phyloP scores from a whole-genome alignment of 2,888 invertebrate genomes.

The Anarsia innoxiella region DNA sequence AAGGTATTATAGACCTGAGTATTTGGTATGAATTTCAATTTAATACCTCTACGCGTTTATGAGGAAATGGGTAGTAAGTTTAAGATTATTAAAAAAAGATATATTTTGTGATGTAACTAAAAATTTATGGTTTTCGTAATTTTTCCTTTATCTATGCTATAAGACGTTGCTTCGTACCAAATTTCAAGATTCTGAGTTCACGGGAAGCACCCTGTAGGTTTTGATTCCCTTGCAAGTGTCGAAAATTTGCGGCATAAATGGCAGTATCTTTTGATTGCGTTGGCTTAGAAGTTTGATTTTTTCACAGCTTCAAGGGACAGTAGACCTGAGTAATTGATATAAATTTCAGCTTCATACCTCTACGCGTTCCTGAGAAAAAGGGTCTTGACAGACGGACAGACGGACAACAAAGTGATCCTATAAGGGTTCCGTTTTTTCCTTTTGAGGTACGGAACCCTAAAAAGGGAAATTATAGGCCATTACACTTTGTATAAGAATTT shows the following conservation, averaged over 20 bases:
- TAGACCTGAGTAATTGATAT: neutral
- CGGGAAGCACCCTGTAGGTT: neutral
- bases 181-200: conserved; percentile 1
- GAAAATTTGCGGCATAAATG: conserved; percentile 1
- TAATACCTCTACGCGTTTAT: neutral
- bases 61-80: neutral
- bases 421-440: conserved; percentile 3
- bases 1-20: conserved; percentile 1
- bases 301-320: neutral
- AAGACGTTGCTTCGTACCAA: conserved; percentile 1
- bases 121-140: neutral
- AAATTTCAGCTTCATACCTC: conserved; percentile 1
- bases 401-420: conserved; percentile 1
- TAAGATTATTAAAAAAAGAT: neutral
- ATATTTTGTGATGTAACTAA: neutral
- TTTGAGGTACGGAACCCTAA: conserved; percentile 4
- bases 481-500: no score
- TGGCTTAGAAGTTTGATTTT: conserved; percentile 1
- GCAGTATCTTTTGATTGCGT: neutral
- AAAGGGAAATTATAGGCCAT: no score
- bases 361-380: conserved; percentile 1
- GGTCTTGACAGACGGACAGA: conserved; percentile 1
- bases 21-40: neutral
- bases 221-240: neutral
- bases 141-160: conserved; percentile 1